Base-by-base conservation (phyloP, 2,888 invertebrate genomes). In the Ophraella communa region DNA sequence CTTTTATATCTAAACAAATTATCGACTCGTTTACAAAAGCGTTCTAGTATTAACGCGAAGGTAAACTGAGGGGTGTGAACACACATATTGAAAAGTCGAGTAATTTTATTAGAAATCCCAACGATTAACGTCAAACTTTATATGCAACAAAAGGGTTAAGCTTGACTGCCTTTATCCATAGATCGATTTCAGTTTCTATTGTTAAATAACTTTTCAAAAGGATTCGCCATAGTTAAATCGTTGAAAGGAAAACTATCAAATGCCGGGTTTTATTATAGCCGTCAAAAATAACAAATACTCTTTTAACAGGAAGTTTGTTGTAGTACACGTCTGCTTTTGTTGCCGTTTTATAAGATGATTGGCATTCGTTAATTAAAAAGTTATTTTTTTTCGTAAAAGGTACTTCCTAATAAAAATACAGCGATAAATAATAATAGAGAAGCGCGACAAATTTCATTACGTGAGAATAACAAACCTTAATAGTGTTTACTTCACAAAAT, bases 31-130 rank as follows among this genome's bases (percentile, higher is more conserved):
- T 61, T 44, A 59, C 42, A 57, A 62, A 53, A 35, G 55, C n/a
- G 27, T 14, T 55, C 42, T 49, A 20, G 51, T 51, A 47, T 24
- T 47, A 52, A 49, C 30, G 51, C 20, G 62, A 67, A 70, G 63
- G 71, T 66, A 65, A 70, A 68, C 64, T 69, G 62, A 69, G 69
- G 72, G 73, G 70, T 70, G 72, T 67, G 69, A 68, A 58, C 58
- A 68, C 69, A 65, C 11, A 10, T 53, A 70, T 71, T 73, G 71
- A 71, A 68, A 67, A 60, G 24, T 24, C 63, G 58, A 64, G 65
- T 67, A 65, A 69, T 70, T 72, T 72, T 72, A 75, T 74, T 73
- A 73, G 70, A 71, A 71, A 72, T 72, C 71, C 74, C 65, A 64
- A 71, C n/a, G 74, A 72, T 76, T 73, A 73, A 68, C 73, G 75